Evolutionary conservation across 2,888 invertebrate species (phyloP).

Genomic region (Colostygia pectinataria): DNA sequence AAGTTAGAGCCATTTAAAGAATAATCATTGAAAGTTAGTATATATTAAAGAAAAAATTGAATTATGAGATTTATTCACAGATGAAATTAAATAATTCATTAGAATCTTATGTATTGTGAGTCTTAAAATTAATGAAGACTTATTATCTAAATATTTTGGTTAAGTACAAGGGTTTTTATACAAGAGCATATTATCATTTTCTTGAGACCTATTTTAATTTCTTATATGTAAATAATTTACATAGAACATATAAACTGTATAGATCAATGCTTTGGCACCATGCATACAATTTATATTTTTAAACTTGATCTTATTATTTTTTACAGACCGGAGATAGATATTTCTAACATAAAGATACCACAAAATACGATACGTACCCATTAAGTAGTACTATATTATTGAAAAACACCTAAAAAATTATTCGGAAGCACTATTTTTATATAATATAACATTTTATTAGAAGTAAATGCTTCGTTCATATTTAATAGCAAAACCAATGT

Average conservation of each 20-base stretch:
- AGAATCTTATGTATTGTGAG: no score
- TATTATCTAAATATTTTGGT: neutral
- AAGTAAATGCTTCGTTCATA: constrained; percentile 3
- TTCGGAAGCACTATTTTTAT: constrained; percentile 17
- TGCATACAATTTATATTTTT: constrained; percentile 48
- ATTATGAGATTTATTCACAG: no score
- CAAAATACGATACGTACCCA: no score
- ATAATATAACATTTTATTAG: constrained; percentile 16
- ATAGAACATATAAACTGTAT: constrained; percentile 34
- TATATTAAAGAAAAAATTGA: no score
- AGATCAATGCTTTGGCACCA: constrained; percentile 48
- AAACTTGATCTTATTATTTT: neutral
- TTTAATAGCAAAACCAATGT: no score
- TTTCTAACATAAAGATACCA: neutral
- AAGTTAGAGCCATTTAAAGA: no score
- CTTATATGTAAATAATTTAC: no score
- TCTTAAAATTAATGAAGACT: neutral
- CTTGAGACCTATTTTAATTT: no score
- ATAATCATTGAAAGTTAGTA: no score
- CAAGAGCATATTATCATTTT: neutral
- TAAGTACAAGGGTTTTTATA: neutral
- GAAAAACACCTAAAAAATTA: constrained; percentile 10
- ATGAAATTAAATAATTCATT: no score
- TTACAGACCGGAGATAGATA: no score
- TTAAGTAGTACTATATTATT: neutral